Evolutionary conservation across 1,140 invertebrate species (phyloP), one percentile per base, ranked within the genome.

Genomic region (Drosophila navojoa): DNA sequence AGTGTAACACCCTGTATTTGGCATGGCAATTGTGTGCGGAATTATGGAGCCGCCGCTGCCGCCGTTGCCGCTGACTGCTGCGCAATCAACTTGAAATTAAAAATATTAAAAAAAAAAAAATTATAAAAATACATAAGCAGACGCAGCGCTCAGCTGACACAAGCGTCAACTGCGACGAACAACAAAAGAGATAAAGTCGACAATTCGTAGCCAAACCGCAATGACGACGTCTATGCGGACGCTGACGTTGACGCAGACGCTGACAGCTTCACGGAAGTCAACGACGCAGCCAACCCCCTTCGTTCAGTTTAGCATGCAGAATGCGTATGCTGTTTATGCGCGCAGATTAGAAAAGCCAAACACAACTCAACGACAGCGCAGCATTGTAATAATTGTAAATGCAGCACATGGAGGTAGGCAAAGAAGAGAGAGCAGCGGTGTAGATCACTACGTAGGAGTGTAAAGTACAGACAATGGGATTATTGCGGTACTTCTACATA

Each of bases 1-100:
- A 73, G 67, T 81, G 67, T 64, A 61, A 55, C 80, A 86, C 81
- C 84, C 81, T 86, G 82, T 86, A 71, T 71, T 76, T 79, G 79
- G 68, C 82, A 81, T 79, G 79, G 68, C 82, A 79, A 81, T 87
- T 86, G 82, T 82, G 82, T 82, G 76, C 79, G 81, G 79, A 86
- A 86, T 86, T 87, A 86, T 78, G 47, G 62, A 40, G 58, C 32
- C 53, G 54, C 22, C 68, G 47, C 19, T 29, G 25, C 15, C 44
- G 27, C 3, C 27, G 47, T n/a, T 29, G 25, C 15, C 44, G 27
- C 27, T 6, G 27, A 11, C 60, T 40, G 64, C 71, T 73, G 71
- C 64, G 59, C 71, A 74, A 72, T 75, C 72, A 42, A 85, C 66
- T 47, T 73, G 40, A 62, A 62, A 64, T 60, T 55, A 59, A 60